Base-by-base conservation (phyloP, 2,797 vertebrate genomes). In the Enteromius afrohamiltoni region DNA sequence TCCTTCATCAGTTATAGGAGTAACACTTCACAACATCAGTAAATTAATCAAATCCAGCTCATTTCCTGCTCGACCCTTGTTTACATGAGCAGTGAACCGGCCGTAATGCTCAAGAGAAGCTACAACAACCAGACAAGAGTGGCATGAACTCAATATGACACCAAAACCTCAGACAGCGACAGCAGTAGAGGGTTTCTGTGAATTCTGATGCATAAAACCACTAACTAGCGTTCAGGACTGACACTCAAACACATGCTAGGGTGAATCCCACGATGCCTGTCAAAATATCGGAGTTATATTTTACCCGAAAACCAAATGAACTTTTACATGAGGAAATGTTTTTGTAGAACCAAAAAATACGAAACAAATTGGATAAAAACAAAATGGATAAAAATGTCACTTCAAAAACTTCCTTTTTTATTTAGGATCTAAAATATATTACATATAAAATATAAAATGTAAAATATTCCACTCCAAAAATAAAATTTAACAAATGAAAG, bases 61-160 rank as follows among this genome's bases (percentile, higher is more conserved):
- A 62, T 70, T 62, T 85, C 40, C 53, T 81, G 37, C 40, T 73
- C 2, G 3, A 67, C 23, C 23, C 29, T 2, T 31, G 8, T 64
- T 77, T 70, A n/a, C 65, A 70, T 49, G 40, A 80, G n/a, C 34
- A n/a, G 19, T 65, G 47, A 83, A 55, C 65, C 64, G 55, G n/a
- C 49, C 78, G 42, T 49, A 55, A 45, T 31, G 26, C 37, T 60
- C 40, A 29, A 31, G 75, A 80, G 26, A 68, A 75, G 34, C 40
- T 64, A 31, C 47, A 83, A 68, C 47, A 68, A 31, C 23, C 40
- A 71, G 23, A 47, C 64, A 69, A 69, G 34, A 55, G 49, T n/a
- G 37, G n/a, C 51, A 80, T 70, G 49, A 70, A 68, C 49, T 58
- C 16, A 45, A 16, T 23, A 31, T 42, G 49, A 58, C 65, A 58